phyloP scores from a whole-genome alignment of 2,888 invertebrate genomes.

The Chrysomela aeneicollis region DNA sequence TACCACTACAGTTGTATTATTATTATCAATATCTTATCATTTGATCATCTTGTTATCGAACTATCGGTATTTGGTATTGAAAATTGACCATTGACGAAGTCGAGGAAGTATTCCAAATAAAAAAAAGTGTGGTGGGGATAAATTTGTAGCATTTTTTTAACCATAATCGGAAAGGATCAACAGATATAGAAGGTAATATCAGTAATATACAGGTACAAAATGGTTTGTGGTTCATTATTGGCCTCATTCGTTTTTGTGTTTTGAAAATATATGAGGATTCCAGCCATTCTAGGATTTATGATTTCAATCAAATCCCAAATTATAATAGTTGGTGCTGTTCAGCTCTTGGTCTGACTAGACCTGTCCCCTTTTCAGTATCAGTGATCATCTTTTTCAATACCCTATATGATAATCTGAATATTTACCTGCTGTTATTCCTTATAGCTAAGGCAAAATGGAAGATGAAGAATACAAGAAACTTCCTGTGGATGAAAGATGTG shows the following conservation, averaged over 20 bases:
- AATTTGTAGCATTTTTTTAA: not conserved
- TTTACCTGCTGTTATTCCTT: conserved; percentile 14
- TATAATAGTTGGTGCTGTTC: too few relatives aligned
- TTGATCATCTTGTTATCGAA: not conserved
- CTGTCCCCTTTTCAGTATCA: conserved; percentile 19
- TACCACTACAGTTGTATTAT: too few relatives aligned
- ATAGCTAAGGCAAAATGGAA: conserved; percentile 24
- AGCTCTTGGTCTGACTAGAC: not conserved
- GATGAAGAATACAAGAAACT: conserved; percentile 83
- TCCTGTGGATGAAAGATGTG: conserved; percentile 88
- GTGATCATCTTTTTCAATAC: too few relatives aligned
- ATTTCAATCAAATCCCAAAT: too few relatives aligned
- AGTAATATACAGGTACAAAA: too few relatives aligned
- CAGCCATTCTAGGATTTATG: too few relatives aligned
- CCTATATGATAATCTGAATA: conserved; percentile 3
- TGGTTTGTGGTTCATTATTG: too few relatives aligned
- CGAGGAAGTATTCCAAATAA: not conserved
- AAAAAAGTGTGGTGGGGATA: not conserved
- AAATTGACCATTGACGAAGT: not conserved
- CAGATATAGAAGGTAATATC: too few relatives aligned
- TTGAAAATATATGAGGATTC: too few relatives aligned
- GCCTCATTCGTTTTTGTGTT: too few relatives aligned
- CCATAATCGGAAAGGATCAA: too few relatives aligned
- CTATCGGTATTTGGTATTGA: not conserved
- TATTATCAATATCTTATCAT: too few relatives aligned